Base-by-base conservation (phyloP, 1,140 invertebrate species). In the Gonatopus flavifemur region DNA sequence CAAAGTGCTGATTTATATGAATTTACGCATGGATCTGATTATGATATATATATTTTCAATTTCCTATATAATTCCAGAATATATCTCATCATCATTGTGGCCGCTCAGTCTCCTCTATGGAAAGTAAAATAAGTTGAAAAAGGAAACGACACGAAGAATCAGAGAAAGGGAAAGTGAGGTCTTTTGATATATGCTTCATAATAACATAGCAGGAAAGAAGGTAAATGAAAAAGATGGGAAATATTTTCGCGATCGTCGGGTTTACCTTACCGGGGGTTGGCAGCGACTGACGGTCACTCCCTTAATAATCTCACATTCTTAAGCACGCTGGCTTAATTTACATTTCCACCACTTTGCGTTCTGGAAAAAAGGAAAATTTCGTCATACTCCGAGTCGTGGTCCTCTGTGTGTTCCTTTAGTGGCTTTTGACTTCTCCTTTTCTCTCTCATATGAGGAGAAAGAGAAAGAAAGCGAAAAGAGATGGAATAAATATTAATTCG, bases 271-370 rank as follows among this genome's bases (percentile, higher is more conserved):
- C 37, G 45, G 24, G 47, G 37, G n/a, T n/a, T n/a, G n/a, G 45
- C 32, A 42, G 40, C 42, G 44, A 52, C 49, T 44, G 32, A 24
- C 43, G 46, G 51, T 49, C 52, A n/a, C n/a, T 56, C 62, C 55
- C 59, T 66, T 67, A 62, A 64, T 67, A 62, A 69, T 62, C 54
- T 55, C 49, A 57, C 64, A 68, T 69, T 68, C 66, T 67, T 64
- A 66, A 67, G 55, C 62, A 55, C 63, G 48, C 52, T 38, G 63
- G 64, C 55, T 67, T 59, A 61, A 69, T 69, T 69, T 69, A 64
- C 64, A 67, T 64, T 69, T 69, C 62, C 60, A 68, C 55, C 60
- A 52, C 42, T 55, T 49, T 25, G 36, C 35, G 37, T 38, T 20
- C n/a, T 32, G 41, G 32, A 28, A 25, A 52, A 55, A 57, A 62